Evolutionary conservation across 1,140 invertebrate genomes (phyloP), one percentile per base, ranked within the genome.

Genomic region (Nymphalis io): DNA sequence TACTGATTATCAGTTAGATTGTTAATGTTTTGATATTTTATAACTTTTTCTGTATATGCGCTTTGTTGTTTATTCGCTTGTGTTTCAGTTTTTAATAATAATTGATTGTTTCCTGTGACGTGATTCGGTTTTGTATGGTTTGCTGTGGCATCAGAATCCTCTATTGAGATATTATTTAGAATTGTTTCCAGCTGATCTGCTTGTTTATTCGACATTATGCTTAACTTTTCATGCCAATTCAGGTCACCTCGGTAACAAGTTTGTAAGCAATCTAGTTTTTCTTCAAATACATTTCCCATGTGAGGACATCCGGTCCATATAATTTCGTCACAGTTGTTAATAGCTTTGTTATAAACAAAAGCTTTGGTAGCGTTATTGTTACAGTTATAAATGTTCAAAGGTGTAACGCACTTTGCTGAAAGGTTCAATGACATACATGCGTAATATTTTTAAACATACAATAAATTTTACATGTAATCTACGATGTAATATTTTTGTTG

Each of bases 251-350:
- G 21, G 6, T 58, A 33, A 33, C 55, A 58, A 16, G 55, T 58
- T 58, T 58, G 8, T 11, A 51, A 20, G 46, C 46, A 51, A 51
- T 51, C 46, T 1, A 63, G 5, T 53, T 53, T 23, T 20, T 63
- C 61, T 38, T 63, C 10, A 38, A 63, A 63, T 13, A 63, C 61
- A n/a, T 63, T 63, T 16, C 46, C 48, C 4, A 23, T 27, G 4
- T 13, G 44, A 39, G 46, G 61, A 63, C 61, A 63, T 21, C 61
- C 61, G 5, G 44, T 38, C 61, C 61, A 63, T 15, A 39, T 63
- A 6, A 63, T 63, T 2, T 48, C 18, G 15, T 38, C 48, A 8
- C 61, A 63, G 18, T 51, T n/a, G 15, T 63, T 63, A 33, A 40
- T 18, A 13, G 20, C 33, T 38, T 48, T 53, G 27, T 63, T 53